Percentiles rank a stretch among this genome's conserved stretches.
Conservation (phyloP, 1,140 invertebrate genomes). For the Sipha flava region DNA sequence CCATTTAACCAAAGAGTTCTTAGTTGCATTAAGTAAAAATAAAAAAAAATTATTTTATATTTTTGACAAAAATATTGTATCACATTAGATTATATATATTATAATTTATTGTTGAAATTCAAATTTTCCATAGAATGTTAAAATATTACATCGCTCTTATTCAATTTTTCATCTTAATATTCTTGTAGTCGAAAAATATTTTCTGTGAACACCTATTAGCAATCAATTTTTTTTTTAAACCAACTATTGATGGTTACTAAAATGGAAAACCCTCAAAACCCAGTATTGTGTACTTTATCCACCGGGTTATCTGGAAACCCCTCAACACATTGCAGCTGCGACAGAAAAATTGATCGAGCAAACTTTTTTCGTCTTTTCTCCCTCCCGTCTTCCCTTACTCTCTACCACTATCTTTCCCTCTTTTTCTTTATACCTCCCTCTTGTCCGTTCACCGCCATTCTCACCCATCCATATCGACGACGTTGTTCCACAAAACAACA, state of each 20-base stretch:
- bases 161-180: too few species aligned
- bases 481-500: slow-evolving; percentile 8
- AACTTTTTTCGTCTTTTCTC: slow-evolving; percentile 22
- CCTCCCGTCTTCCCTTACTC: slow-evolving; percentile 11
- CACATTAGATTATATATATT: too few species aligned
- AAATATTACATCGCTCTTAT: too few species aligned
- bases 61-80: too few species aligned
- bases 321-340: slow-evolving; percentile 17
- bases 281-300: not conserved
- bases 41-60: too few species aligned
- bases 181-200: too few species aligned
- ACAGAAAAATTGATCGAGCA: slow-evolving; percentile 33
- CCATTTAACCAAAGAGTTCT: too few species aligned
- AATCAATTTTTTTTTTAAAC: not conserved
- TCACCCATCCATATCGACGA: not conserved
- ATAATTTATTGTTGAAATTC: too few species aligned
- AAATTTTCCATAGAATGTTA: too few species aligned
- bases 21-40: too few species aligned
- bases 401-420: not conserved
- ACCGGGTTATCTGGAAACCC: slow-evolving; percentile 7
- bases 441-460: not conserved
- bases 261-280: not conserved
- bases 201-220: too few species aligned
- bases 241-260: not conserved
- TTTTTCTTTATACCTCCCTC: not conserved